Evolutionary conservation across 2,113 vertebrate species (phyloP).

Genomic region (Parus major): DNA sequence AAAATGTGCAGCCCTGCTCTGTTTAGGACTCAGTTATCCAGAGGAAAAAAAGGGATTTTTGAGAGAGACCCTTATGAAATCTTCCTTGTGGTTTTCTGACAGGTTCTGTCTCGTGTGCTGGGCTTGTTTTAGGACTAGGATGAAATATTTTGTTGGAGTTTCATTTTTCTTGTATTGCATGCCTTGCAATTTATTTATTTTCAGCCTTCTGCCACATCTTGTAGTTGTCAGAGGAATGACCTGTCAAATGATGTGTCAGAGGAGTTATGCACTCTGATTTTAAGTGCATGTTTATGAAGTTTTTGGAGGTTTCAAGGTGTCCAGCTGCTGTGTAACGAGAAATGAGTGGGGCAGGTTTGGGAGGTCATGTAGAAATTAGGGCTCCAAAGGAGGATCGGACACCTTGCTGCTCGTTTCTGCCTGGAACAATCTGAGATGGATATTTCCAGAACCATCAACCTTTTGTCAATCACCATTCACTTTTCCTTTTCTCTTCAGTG

Average conservation of each 20-base stretch:
- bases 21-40: neutral
- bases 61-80: neutral
- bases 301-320: neutral
- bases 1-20: neutral
- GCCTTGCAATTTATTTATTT: neutral
- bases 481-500: neutral
- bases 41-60: neutral
- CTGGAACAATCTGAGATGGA: neutral
- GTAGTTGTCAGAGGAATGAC: neutral
- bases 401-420: neutral
- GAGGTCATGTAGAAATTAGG: accelerated
- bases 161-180: neutral
- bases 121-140: neutral
- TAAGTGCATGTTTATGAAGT: neutral
- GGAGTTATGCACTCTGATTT: neutral
- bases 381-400: neutral
- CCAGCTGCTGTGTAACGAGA: neutral
- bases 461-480: neutral
- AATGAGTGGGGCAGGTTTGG: neutral
- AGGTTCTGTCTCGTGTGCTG: neutral
- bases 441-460: neutral
- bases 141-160: neutral
- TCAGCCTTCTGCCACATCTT: neutral
- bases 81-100: neutral
- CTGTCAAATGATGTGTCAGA: neutral